Conservation (phyloP, 2,113 vertebrate genomes). For the Equus przewalskii region DNA sequence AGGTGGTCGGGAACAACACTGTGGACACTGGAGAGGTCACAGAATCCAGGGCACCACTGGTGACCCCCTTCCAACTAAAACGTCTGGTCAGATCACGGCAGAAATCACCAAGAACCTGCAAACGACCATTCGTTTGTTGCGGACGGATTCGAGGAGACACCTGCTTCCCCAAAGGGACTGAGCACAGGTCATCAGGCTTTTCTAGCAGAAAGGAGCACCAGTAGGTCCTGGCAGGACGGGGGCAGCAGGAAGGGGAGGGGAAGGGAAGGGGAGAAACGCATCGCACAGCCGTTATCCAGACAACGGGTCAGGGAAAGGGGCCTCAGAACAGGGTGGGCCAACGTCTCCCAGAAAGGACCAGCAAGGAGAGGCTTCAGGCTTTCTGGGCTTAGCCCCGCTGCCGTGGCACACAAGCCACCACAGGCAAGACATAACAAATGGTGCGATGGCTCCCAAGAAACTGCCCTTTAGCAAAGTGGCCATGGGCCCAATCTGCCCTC, state of each 20-base stretch:
- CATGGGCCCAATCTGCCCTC: background rate
- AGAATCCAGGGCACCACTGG: background rate
- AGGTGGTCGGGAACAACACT: fast-evolving
- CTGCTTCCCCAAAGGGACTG: background rate
- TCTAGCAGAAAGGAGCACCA: background rate
- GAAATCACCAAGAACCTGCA: background rate
- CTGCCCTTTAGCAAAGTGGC: no score
- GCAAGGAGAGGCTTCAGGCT: background rate
- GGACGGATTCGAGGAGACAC: background rate
- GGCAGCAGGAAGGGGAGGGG: no score
- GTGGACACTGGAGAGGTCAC: background rate
- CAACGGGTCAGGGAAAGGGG: background rate
- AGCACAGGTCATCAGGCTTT: background rate
- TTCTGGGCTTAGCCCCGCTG: background rate
- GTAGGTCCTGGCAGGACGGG: background rate
- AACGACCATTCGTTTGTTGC: background rate
- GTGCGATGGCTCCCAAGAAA: background rate
- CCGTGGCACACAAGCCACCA: background rate
- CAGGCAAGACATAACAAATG: fast-evolving
- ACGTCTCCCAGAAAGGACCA: background rate
- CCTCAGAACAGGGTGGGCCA: background rate
- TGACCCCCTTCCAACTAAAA: background rate
- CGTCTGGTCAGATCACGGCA: no score
- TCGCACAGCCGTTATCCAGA: fast-evolving
- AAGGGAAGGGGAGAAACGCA: background rate